Base-by-base conservation (phyloP, 2,888 invertebrate species). In the Calliopum simillimum region DNA sequence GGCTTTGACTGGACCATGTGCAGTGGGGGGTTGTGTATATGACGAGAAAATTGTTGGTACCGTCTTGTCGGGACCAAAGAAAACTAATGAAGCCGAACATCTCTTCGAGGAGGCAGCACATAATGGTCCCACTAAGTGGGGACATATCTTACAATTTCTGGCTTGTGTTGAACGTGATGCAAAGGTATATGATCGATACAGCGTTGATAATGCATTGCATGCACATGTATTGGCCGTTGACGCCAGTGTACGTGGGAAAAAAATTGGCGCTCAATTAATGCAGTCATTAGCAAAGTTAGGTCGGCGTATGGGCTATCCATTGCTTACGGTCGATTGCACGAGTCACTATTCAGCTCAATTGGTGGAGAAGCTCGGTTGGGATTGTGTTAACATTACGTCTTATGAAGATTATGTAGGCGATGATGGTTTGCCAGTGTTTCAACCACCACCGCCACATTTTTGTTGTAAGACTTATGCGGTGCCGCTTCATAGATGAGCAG, bases 251-350 rank as follows among this genome's bases (percentile, higher is more conserved):
- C 79, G 86, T 8, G 85, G 86, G 1, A 76, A 74, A 4, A 77
- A 75, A 6, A 75, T 85, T 47, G 85, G 84, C 19, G 56, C 73
- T 1, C 80, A 77, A 1, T 72, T 86, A 5, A 70, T 83, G 43
- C 65, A 71, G 2, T 74, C 80, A n/a, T 71, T 81, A 21, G 74
- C 76, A 8, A 69, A 71, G 11, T 72, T 77, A 6, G 83, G 74
- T 1, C 76, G 75, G 14, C 63, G 75, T 0, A 70, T 79, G 16
- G 76, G 77, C 3, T 84, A 79, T 70, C 79, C 76, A 2, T 53
- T 84, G n/a, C 73, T 82, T 0, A 78, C 79, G 46, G 74, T 64
- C 11, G 85, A 86, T 74, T 86, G 85, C 70, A 79, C 84, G 1
- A 85, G 85, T 63, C 43, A 78, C 13, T 85, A 81, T 73, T 83